Evolutionary conservation across 2,113 vertebrate genomes (phyloP).

Genomic region (Poeciliopsis prolifica): DNA sequence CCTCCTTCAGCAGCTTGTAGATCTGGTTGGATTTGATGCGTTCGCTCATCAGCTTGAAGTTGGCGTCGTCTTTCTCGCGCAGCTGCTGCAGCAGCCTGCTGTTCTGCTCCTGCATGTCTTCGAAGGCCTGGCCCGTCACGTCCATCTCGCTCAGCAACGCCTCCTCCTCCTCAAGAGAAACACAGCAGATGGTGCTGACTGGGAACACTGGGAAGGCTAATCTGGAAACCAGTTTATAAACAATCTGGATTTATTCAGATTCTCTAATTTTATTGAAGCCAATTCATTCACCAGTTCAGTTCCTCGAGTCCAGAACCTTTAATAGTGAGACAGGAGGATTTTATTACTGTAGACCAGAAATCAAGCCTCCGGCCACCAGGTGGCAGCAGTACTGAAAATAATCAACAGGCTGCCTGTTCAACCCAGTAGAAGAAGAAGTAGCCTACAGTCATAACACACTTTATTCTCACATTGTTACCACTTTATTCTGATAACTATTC

Average conservation of each 20-base stretch:
- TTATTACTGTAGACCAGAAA: too few relatives aligned
- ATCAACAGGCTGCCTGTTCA: too few relatives aligned
- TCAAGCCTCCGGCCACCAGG: too few relatives aligned
- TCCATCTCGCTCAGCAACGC: slow-evolving; percentile 95
- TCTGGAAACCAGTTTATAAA: not conserved
- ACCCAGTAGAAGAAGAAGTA: too few relatives aligned
- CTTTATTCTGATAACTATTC: too few relatives aligned
- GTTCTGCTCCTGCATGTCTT: slow-evolving; percentile 98
- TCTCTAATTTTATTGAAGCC: not conserved
- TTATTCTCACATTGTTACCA: too few relatives aligned
- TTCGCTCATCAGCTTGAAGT: slow-evolving; percentile 96
- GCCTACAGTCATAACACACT: too few relatives aligned
- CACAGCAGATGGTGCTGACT: slow-evolving; percentile 28
- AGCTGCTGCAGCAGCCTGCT: slow-evolving; percentile 91
- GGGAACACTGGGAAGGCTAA: slow-evolving; percentile 1
- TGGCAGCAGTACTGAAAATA: too few relatives aligned
- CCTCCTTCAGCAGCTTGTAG: slow-evolving; percentile 91
- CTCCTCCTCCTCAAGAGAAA: slow-evolving; percentile 87
- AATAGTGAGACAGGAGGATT: too few relatives aligned
- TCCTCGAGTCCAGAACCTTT: not conserved
- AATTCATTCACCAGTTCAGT: not conserved
- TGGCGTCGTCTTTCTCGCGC: slow-evolving; percentile 93
- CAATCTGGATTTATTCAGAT: not conserved
- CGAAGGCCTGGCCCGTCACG: slow-evolving; percentile 93
- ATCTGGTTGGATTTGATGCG: slow-evolving; percentile 96